These are phyloP conservation scores for Hypsibius dujardini DNA, from an alignment of 1,140 invertebrate species.

Conservation along the genomic window DNA sequence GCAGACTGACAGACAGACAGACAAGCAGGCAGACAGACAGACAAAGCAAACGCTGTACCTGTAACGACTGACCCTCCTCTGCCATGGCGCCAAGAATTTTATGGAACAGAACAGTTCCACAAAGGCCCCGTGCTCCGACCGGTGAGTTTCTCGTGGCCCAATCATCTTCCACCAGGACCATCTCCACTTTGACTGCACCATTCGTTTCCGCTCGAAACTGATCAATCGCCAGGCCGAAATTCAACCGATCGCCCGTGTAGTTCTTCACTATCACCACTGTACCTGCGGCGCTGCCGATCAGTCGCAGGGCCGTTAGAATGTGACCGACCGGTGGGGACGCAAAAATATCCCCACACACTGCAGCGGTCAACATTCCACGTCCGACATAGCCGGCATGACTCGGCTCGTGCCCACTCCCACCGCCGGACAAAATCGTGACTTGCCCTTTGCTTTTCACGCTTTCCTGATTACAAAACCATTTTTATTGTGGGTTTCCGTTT, in stretches of 20 bases:
- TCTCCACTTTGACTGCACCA: conserved; percentile 45
- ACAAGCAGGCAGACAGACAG: too few relatives aligned
- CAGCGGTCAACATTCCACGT: conserved; percentile 51
- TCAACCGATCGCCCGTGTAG: conserved; percentile 69
- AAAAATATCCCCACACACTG: conserved; percentile 56
- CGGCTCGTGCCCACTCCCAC: conserved; percentile 68
- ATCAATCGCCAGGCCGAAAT: conserved; percentile 64
- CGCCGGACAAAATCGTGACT: conserved; percentile 53
- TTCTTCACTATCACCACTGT: conserved; percentile 57
- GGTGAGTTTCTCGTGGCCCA: conserved; percentile 28
- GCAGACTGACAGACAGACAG: too few relatives aligned
- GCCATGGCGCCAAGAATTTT: conserved; percentile 55
- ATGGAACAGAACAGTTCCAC: conserved; percentile 50
- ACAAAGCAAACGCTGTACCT: too few relatives aligned
- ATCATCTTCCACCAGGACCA: conserved; percentile 41
- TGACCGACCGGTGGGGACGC: conserved; percentile 52
- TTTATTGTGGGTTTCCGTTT: too few relatives aligned
- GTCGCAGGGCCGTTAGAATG: conserved; percentile 47
- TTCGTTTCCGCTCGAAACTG: conserved; percentile 45
- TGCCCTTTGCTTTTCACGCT: conserved; percentile 36
- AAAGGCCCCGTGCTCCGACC: conserved; percentile 51
- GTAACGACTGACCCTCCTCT: conserved; percentile 42
- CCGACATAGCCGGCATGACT: conserved; percentile 55
- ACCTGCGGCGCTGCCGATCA: conserved; percentile 44
- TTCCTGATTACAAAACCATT: conserved; percentile 27